These are phyloP conservation scores for Tupaia chinensis DNA, from an alignment of 2,113 vertebrate genomes.

Conservation along the genomic window DNA sequence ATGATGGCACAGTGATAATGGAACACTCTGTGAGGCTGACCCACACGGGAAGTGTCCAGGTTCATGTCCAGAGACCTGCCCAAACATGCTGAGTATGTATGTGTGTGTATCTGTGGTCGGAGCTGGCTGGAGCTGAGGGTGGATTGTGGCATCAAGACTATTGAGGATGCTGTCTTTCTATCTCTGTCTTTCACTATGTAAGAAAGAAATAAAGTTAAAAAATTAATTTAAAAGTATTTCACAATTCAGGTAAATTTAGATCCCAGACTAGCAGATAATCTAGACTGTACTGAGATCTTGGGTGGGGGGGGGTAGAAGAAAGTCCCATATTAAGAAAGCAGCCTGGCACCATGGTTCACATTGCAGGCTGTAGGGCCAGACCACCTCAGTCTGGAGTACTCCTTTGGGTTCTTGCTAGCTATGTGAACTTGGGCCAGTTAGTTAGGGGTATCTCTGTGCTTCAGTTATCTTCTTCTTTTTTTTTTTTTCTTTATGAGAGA, in stretches of 20 bases:
- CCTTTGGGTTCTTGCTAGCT: background rate
- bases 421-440: background rate
- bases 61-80: no score
- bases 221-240: background rate
- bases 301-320: background rate
- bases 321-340: background rate
- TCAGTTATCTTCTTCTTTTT: background rate
- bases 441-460: background rate
- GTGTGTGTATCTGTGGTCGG: no score
- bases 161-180: no score
- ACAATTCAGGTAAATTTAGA: background rate
- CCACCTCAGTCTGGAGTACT: background rate
- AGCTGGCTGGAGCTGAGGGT: no score
- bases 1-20: no score
- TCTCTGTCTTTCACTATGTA: no score
- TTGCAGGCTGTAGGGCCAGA: background rate
- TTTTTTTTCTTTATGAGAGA: no score
- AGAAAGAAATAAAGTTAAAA: no score
- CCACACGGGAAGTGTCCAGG: no score
- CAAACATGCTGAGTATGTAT: no score
- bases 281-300: background rate
- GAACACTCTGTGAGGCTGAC: no score
- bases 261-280: background rate
- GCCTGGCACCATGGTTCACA: fast-evolving
- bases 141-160: no score